phyloP scores from a whole-genome alignment of 2,797 vertebrate genomes.

The Coregonus suidteri region DNA sequence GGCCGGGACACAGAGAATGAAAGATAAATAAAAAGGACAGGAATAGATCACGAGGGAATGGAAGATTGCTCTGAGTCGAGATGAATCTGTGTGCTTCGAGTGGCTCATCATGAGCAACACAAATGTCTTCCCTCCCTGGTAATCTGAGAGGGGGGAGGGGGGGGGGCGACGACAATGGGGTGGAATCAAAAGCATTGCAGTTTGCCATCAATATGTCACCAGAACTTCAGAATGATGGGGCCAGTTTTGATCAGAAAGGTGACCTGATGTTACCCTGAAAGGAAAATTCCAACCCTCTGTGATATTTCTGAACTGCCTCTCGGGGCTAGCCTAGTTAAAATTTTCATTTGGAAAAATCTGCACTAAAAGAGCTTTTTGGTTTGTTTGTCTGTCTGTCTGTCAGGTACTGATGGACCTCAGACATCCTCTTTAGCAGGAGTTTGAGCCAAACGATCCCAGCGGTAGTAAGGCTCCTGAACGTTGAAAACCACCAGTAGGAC shows the following conservation, averaged over 20 bases:
- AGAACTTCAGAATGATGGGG: not conserved
- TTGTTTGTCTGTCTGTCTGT: not conserved
- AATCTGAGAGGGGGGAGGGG: not conserved
- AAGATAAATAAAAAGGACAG: too few relatives aligned
- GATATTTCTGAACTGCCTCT: too few relatives aligned
- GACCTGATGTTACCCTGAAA: not conserved
- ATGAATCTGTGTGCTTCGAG: not conserved
- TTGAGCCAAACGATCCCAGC: too few relatives aligned
- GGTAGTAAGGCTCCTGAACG: too few relatives aligned
- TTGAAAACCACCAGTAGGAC: too few relatives aligned
- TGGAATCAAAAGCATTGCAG: not conserved
- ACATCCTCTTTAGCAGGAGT: too few relatives aligned
- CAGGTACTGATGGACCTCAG: too few relatives aligned
- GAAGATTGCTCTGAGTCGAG: constrained; percentile 10
- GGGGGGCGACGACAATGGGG: not conserved
- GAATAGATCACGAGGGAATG: not conserved
- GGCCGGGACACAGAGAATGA: not conserved
- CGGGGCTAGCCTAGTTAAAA: too few relatives aligned
- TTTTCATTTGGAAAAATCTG: too few relatives aligned
- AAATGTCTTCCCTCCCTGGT: not conserved
- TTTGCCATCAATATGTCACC: not conserved
- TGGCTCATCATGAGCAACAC: not conserved
- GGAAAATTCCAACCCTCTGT: too few relatives aligned
- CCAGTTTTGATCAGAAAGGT: not conserved
- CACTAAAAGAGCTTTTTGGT: not conserved